Conservation (phyloP, 2,888 invertebrate genomes). For the Amphipoea oculea region DNA sequence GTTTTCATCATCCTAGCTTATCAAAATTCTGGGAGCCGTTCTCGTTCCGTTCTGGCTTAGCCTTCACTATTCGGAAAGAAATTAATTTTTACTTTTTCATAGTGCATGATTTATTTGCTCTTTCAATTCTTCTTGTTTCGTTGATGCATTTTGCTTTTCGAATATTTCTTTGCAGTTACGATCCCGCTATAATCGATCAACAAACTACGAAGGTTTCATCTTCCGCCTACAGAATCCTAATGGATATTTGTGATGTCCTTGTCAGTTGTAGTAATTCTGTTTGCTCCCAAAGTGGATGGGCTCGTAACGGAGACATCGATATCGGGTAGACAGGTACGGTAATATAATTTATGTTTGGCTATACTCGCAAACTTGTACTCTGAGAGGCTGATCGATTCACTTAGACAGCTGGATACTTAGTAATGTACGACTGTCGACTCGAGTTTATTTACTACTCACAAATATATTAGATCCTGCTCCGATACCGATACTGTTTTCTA, state of each 20-base stretch:
- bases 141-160: not conserved
- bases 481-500: slow-evolving; percentile 14
- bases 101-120: not conserved
- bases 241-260: slow-evolving; percentile 60
- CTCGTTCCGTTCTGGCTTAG: not conserved
- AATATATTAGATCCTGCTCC: slow-evolving; percentile 40
- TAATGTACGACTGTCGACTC: slow-evolving; percentile 33
- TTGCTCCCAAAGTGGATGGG: slow-evolving; percentile 62
- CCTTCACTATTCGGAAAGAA: too few species aligned
- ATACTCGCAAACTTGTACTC: slow-evolving; percentile 62
- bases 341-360: slow-evolving; percentile 73
- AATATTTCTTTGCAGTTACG: slow-evolving; percentile 2
- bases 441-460: slow-evolving; percentile 39
- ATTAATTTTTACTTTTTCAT: not conserved
- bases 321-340: slow-evolving; percentile 67
- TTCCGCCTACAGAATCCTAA: slow-evolving; percentile 32
- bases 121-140: not conserved
- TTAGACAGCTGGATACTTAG: slow-evolving; percentile 60
- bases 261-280: slow-evolving; percentile 67
- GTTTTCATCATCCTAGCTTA: not conserved
- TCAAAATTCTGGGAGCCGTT: not conserved
- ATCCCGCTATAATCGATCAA: not conserved
- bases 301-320: slow-evolving; percentile 64
- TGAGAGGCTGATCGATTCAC: slow-evolving; percentile 68
- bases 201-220: slow-evolving; percentile 16